These are phyloP conservation scores for Dinoponera quadriceps DNA, from an alignment of 1,140 invertebrate genomes.

Conservation along the genomic window DNA sequence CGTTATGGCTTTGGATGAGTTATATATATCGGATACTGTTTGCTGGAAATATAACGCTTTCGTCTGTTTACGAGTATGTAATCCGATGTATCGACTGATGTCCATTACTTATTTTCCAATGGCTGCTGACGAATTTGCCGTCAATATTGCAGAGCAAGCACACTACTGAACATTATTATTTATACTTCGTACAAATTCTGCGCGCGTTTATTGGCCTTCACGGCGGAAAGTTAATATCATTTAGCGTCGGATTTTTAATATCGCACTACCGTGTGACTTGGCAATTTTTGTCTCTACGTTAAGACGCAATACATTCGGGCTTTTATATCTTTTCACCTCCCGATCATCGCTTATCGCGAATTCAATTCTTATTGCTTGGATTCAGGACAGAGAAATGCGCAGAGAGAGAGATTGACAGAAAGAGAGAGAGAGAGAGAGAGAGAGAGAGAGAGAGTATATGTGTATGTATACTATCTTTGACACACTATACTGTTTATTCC, in stretches of 20 bases:
- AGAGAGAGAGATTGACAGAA: too few relatives aligned
- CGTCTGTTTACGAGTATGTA: neutral
- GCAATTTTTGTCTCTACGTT: neutral
- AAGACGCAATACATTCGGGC: neutral
- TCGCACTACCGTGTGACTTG: neutral
- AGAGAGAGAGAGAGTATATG: neutral
- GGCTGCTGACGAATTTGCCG: slow-evolving; percentile 19
- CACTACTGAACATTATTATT: neutral
- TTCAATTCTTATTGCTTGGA: too few relatives aligned
- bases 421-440: neutral
- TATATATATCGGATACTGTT: too few relatives aligned
- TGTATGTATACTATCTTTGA: neutral
- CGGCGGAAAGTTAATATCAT: neutral
- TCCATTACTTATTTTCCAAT: slow-evolving; percentile 13
- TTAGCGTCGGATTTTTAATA: slow-evolving; percentile 1
- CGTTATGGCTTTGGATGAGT: neutral
- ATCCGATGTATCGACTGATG: neutral
- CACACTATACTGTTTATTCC: slow-evolving; percentile 9
- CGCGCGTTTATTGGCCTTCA: slow-evolving; percentile 2
- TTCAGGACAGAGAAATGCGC: too few relatives aligned
- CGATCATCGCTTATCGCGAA: neutral
- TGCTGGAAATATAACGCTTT: slow-evolving; percentile 2
- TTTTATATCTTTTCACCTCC: neutral
- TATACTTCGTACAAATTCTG: neutral
- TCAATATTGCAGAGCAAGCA: neutral